phyloP scores from a whole-genome alignment of 2,797 vertebrate genomes.

The Lithobates pipiens region DNA sequence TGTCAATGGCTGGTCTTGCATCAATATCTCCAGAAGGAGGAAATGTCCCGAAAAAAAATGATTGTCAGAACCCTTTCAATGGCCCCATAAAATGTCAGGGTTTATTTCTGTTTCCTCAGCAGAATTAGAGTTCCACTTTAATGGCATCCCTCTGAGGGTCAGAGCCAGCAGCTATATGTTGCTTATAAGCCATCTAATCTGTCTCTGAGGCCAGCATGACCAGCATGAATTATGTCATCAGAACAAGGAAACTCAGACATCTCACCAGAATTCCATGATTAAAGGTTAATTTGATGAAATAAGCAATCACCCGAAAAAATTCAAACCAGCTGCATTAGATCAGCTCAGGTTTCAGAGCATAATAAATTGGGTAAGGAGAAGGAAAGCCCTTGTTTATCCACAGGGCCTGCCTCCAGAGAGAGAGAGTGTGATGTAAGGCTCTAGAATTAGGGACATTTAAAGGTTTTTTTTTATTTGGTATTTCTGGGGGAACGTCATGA shows the following conservation, averaged over 20 bases:
- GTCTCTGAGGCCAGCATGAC: background rate
- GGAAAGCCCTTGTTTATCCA: background rate
- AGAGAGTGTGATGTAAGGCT: background rate
- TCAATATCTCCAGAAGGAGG: too few species aligned
- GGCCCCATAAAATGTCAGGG: too few species aligned
- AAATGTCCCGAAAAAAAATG: too few species aligned
- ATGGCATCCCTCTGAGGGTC: background rate
- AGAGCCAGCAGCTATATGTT: background rate
- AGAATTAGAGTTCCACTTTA: too few species aligned
- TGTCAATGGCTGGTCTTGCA: too few species aligned
- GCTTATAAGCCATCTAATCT: background rate
- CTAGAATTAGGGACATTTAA: background rate
- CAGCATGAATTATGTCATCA: slow-evolving; percentile 11
- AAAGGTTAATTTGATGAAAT: slow-evolving; percentile 21
- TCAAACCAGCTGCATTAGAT: slow-evolving; percentile 18
- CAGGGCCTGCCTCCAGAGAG: background rate
- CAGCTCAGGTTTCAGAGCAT: background rate
- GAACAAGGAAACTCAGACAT: background rate
- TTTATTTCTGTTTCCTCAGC: too few species aligned
- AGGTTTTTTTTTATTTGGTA: background rate
- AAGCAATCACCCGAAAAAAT: slow-evolving; percentile 7
- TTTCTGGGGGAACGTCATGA: background rate
- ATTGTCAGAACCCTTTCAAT: too few species aligned
- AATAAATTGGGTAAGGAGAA: background rate
- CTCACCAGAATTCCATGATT: background rate